Evolutionary conservation across 2,797 vertebrate genomes (phyloP), one percentile per base, ranked within the genome.

Genomic region (Bradypodion pumilum): DNA sequence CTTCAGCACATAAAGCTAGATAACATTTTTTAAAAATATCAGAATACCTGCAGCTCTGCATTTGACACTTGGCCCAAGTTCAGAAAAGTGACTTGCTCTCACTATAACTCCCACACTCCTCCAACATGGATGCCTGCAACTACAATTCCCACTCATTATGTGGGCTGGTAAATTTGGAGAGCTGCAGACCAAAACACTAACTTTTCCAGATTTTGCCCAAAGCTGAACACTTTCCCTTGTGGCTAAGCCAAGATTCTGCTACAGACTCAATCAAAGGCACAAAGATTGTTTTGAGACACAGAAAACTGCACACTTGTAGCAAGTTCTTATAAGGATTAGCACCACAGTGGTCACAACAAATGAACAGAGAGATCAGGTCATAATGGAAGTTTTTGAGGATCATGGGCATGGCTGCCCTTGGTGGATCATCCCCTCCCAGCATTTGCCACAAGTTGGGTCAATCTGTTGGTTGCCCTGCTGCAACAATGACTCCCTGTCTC

Each of bases 321-420:
- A 81, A 44, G 19, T 59, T 69, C 68, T 68, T 68, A 68, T 68
- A 76, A 29, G 32, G 60, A 66, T 83, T 76, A 83, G 56, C 42
- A 37, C n/a, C 59, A 74, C 49, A 32, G 63, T 49, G 21, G 21
- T 7, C 46, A 2, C 42, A 82, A 44, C 46, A 65, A 82, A 74
- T 27, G 42, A 40, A 29, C 62, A 78, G 29, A 9, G 40, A 78
- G 40, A 44, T n/a, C 40, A 25, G 44, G 62, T 2, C 27, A 10
- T 1, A 46, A 40, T 42, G 46, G 60, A 46, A 27, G 13, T 75
- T 32, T 44, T 46, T 74, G 29, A 74, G 42, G 29, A 44, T 27
- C 27, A 25, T 9, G 72, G 27, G 16, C 72, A 78, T 4, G 27
- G 29, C 19, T 44, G 76, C 21, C 1, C 29, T 35, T 56, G 46